phyloP scores from a whole-genome alignment of 2,113 vertebrate species.

The Myiozetetes cayanensis region DNA sequence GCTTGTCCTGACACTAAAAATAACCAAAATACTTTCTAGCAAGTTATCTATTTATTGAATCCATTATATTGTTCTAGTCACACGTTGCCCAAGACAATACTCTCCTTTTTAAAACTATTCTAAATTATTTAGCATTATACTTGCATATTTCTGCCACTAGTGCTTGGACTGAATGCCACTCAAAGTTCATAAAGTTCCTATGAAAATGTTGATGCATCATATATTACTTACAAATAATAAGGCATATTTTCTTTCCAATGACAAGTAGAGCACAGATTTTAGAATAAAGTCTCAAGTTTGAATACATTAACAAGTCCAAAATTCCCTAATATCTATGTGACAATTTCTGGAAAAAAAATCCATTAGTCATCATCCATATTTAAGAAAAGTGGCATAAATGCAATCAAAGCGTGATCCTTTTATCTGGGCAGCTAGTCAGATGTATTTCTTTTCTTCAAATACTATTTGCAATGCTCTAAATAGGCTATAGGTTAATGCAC shows the following conservation, averaged over 20 bases:
- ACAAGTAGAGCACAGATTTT: background rate
- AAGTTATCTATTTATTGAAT: background rate
- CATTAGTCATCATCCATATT: background rate
- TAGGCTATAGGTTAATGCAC: background rate
- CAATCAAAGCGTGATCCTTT: background rate
- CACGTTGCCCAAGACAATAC: fast-evolving
- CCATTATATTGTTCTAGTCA: background rate
- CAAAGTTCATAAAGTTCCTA: background rate
- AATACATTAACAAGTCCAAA: background rate
- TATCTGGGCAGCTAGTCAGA: background rate
- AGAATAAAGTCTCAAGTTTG: background rate
- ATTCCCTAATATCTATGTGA: background rate
- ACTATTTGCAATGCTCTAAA: background rate
- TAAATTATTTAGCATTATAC: background rate
- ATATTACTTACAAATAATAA: background rate
- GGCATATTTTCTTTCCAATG: background rate
- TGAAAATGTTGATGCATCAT: background rate
- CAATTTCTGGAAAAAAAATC: background rate
- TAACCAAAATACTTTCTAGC: background rate
- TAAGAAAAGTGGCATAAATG: background rate
- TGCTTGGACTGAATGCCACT: background rate
- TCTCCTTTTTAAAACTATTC: background rate
- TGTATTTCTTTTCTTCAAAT: background rate
- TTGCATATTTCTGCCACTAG: background rate
- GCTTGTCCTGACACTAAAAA: background rate